Conservation (phyloP, 2,113 vertebrate genomes). For the Myotis lucifugus region DNA sequence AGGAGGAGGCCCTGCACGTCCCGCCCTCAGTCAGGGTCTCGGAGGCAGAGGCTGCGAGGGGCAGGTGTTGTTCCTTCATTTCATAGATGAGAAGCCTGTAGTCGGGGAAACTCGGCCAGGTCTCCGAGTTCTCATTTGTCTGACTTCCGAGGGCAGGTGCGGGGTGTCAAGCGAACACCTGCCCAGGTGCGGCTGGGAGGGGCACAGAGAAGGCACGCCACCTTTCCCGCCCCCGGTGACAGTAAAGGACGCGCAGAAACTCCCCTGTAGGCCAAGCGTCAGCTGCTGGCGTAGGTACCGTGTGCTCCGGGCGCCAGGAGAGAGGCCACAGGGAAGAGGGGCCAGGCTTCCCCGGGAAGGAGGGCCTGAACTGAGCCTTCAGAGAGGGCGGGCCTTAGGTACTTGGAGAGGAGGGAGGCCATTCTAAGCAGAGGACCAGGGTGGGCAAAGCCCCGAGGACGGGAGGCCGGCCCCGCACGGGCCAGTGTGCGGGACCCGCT, state of each 20-base stretch:
- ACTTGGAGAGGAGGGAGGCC: too few relatives aligned
- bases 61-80: neutral
- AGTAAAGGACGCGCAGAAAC: neutral
- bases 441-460: accelerated
- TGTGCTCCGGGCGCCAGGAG: neutral
- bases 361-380: neutral
- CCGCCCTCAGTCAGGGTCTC: too few relatives aligned
- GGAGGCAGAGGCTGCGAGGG: too few relatives aligned
- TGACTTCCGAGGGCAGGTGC: neutral
- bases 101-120: neutral
- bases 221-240: neutral
- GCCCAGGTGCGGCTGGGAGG: neutral
- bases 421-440: neutral
- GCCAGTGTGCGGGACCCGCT: neutral
- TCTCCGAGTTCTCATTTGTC: neutral
- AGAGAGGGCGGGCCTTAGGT: neutral
- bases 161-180: neutral
- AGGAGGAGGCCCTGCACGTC: too few relatives aligned
- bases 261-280: too few relatives aligned
- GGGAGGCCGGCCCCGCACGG: too few relatives aligned
- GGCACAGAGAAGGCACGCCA: neutral
- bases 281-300: neutral
- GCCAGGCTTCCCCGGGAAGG: too few relatives aligned
- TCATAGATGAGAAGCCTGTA: neutral
- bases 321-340: too few relatives aligned